phyloP scores from a whole-genome alignment of 2,888 invertebrate genomes.

The Euplexia lucipara region DNA sequence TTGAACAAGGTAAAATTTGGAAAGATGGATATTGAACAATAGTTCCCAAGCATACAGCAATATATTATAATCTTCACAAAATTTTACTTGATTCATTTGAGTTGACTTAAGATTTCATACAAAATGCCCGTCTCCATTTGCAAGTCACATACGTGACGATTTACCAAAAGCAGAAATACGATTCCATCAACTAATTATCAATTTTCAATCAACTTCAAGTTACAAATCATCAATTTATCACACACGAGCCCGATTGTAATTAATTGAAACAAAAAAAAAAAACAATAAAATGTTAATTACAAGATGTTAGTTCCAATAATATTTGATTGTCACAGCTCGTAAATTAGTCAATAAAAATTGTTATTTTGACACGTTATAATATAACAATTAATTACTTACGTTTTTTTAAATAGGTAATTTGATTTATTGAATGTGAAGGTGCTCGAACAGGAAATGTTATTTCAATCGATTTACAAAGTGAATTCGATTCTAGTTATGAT shows the following conservation, averaged over 20 bases:
- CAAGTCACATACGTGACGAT: background rate
- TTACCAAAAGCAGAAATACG: background rate
- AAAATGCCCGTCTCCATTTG: background rate
- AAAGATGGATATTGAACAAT: no score
- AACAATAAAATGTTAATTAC: constrained; percentile 1
- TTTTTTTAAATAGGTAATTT: constrained; percentile 42
- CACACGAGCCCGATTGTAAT: constrained; percentile 2
- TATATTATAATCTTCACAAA: no score
- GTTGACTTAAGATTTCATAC: no score
- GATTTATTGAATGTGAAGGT: constrained; percentile 61
- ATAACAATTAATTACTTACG: constrained; percentile 52
- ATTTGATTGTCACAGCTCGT: constrained; percentile 37
- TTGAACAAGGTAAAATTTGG: no score
- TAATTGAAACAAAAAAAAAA: constrained; percentile 2
- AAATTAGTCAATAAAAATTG: constrained; percentile 46
- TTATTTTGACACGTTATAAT: constrained; percentile 47
- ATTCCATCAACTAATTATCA: background rate
- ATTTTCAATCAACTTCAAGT: constrained; percentile 1
- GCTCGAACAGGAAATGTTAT: constrained; percentile 59
- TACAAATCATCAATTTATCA: constrained; percentile 27
- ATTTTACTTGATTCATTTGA: no score
- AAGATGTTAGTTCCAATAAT: constrained; percentile 16
- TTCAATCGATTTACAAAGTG: constrained; percentile 53
- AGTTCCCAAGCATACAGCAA: no score
- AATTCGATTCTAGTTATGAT: constrained; percentile 71